Conservation (phyloP, 2,113 vertebrate species). For the Boulengeromyrus knoepffleri region DNA sequence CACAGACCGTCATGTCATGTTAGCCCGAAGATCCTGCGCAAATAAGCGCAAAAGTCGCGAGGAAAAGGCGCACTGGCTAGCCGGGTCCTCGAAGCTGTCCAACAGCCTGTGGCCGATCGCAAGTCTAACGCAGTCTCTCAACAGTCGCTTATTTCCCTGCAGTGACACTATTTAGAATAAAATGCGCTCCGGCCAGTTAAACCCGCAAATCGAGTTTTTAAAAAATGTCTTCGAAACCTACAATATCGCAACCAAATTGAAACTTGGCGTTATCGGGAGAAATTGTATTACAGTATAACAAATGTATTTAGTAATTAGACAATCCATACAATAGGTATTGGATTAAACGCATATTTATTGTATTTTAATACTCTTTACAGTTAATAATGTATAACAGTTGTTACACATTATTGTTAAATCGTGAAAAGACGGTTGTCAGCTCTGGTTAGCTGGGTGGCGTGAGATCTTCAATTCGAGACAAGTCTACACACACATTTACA, state of each 20-base stretch:
- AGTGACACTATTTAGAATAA: background rate
- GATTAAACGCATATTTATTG: background rate
- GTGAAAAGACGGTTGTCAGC: background rate
- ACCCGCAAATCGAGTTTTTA: slow-evolving; percentile 6
- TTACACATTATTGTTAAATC: background rate
- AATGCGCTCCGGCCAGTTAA: slow-evolving; percentile 13
- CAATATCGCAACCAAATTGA: background rate
- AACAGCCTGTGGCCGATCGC: background rate
- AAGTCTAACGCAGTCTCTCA: background rate
- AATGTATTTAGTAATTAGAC: background rate
- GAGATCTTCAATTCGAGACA: background rate
- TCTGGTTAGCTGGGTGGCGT: background rate
- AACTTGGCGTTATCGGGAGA: background rate
- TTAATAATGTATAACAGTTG: background rate
- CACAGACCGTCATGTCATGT: background rate
- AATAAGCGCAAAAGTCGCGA: background rate
- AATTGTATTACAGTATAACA: background rate
- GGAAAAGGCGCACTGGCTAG: background rate
- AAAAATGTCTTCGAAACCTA: slow-evolving; percentile 8
- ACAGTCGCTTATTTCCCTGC: background rate
- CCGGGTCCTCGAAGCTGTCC: background rate
- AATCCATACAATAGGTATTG: background rate
- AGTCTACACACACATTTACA: background rate
- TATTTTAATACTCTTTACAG: background rate
- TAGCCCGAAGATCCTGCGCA: background rate